A percentile compares a stretch with the other conserved stretches of the same genome.
phyloP scores from a whole-genome alignment of 2,888 invertebrate genomes.

The Scrobipalpa costella region DNA sequence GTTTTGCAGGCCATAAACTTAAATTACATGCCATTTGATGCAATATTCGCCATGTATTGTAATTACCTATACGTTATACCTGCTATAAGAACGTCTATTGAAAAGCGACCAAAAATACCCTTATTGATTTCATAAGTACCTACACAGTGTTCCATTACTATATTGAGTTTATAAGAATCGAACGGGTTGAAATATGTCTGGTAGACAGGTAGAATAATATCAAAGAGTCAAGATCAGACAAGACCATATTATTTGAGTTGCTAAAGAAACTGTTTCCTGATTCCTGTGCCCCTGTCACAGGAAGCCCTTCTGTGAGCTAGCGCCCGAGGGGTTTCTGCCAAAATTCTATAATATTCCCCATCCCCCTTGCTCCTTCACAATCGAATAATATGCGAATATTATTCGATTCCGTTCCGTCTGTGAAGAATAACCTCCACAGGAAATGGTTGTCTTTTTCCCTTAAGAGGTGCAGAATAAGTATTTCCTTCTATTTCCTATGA shows the following conservation, averaged over 20 bases:
- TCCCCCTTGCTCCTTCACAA: constrained; percentile 45
- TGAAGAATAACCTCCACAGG: constrained; percentile 43
- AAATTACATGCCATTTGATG: no score
- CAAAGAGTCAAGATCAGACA: background rate
- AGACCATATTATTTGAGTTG: background rate
- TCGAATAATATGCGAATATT: constrained; percentile 63
- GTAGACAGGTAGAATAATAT: constrained; percentile 1
- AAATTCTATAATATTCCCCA: constrained; percentile 52
- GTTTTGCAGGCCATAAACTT: no score
- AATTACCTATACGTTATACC: no score
- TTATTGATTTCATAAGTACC: background rate
- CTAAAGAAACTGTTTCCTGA: background rate
- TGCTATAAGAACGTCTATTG: background rate
- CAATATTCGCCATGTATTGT: no score
- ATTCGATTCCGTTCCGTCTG: constrained; percentile 54
- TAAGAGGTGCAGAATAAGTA: constrained; percentile 43
- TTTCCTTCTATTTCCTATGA: constrained; percentile 35
- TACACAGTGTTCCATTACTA: background rate
- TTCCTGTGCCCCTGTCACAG: constrained; percentile 1
- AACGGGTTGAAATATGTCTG: background rate
- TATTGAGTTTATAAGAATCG: background rate
- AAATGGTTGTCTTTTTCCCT: constrained; percentile 50
- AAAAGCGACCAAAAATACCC: background rate
- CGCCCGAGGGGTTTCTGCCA: constrained; percentile 39
- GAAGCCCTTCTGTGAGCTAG: constrained; percentile 32